phyloP scores from a whole-genome alignment of 2,888 invertebrate species.

The Hermaeophaga mercurialis region DNA sequence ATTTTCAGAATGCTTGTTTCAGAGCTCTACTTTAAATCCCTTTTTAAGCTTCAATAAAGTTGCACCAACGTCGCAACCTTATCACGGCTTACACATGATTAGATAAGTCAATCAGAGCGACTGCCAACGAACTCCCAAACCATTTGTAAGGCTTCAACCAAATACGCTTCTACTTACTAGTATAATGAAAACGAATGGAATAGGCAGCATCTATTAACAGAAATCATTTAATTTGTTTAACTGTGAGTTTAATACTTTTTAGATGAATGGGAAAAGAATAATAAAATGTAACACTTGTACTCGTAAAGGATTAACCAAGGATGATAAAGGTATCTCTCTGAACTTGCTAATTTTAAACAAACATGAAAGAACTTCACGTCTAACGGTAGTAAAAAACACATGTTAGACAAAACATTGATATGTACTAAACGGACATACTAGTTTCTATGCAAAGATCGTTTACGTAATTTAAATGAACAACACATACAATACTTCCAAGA shows the following conservation, averaged over 20 bases:
- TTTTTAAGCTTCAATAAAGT: background rate
- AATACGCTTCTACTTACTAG: background rate
- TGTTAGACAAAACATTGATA: too few species aligned
- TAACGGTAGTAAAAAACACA: too few species aligned
- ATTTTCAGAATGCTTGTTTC: background rate
- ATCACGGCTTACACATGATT: conserved; percentile 1
- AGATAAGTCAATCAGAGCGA: background rate
- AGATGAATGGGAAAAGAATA: too few species aligned
- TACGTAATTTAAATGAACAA: conserved; percentile 5
- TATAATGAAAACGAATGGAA: background rate
- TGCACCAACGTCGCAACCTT: background rate
- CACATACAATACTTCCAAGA: conserved; percentile 4
- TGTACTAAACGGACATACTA: background rate
- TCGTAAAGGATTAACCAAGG: too few species aligned
- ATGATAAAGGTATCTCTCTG: too few species aligned
- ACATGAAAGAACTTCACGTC: too few species aligned
- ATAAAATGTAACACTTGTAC: too few species aligned
- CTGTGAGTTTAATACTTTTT: too few species aligned
- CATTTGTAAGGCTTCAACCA: background rate
- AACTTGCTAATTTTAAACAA: too few species aligned
- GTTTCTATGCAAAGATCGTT: background rate
- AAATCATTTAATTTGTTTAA: too few species aligned
- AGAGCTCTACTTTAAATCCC: background rate
- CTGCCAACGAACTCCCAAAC: background rate
- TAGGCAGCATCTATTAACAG: too few species aligned